A percentile compares a stretch with the other conserved stretches of the same genome.
These are phyloP conservation scores for Sebastes cheni DNA, from an alignment of 2,797 vertebrate genomes.

Conservation along the genomic window DNA sequence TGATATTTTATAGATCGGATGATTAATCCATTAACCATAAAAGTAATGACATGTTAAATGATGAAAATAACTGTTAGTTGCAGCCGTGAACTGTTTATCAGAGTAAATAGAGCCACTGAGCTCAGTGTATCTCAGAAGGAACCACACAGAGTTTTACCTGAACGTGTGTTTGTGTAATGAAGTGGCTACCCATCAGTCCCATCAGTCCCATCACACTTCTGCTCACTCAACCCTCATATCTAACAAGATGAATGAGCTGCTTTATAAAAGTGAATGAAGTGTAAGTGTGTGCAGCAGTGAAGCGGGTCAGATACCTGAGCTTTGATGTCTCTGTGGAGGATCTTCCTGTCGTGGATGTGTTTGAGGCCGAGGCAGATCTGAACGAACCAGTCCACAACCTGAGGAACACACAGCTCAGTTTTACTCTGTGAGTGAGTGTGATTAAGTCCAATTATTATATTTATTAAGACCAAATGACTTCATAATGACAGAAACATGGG, in stretches of 20 bases:
- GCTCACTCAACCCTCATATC: neutral
- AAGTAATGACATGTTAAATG: too few relatives aligned
- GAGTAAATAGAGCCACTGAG: neutral
- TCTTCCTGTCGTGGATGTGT: slow-evolving; percentile 93
- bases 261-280: neutral
- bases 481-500: neutral
- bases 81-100: too few relatives aligned
- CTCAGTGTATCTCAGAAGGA: neutral
- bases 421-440: neutral
- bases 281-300: neutral
- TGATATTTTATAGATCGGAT: too few relatives aligned
- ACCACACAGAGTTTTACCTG: neutral
- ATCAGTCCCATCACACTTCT: neutral
- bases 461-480: neutral
- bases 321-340: slow-evolving; percentile 95
- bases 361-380: slow-evolving; percentile 95
- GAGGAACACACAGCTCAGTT: slow-evolving; percentile 8
- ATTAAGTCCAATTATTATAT: neutral
- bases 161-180: neutral
- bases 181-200: neutral
- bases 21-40: too few relatives aligned
- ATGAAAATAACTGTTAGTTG: too few relatives aligned
- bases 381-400: slow-evolving; percentile 93
- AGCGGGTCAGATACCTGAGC: slow-evolving; percentile 83
- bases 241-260: neutral